Conservation (phyloP, 1,140 invertebrate genomes). For the Drosophila oshimai region DNA sequence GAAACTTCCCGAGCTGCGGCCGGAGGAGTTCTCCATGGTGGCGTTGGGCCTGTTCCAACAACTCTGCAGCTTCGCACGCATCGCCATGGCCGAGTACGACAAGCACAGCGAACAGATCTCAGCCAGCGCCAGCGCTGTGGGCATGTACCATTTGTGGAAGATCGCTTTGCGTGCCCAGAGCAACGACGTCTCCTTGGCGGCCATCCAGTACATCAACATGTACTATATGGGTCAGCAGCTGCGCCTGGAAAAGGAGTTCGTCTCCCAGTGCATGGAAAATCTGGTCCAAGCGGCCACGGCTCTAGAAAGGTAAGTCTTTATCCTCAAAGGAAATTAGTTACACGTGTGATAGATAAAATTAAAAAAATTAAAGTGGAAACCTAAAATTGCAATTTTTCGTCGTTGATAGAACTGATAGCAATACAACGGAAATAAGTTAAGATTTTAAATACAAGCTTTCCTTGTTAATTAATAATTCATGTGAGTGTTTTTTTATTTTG, state of each 20-base stretch:
- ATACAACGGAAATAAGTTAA: too few relatives aligned
- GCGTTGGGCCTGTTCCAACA: conserved; percentile 95
- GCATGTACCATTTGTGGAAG: conserved; percentile 97
- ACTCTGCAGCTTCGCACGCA: conserved; percentile 91
- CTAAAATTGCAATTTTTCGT: too few relatives aligned
- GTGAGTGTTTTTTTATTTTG: too few relatives aligned
- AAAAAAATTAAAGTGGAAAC: too few relatives aligned
- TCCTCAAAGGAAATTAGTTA: too few relatives aligned
- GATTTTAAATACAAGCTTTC: too few relatives aligned
- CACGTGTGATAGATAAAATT: too few relatives aligned
- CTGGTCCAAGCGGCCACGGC: conserved; percentile 90
- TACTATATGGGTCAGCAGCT: conserved; percentile 96
- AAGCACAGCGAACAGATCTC: conserved; percentile 82
- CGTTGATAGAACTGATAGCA: too few relatives aligned
- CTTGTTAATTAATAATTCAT: too few relatives aligned
- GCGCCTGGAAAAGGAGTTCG: conserved; percentile 95
- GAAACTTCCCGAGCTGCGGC: conserved; percentile 93
- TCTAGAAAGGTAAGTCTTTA: conserved; percentile 83
- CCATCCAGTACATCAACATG: conserved; percentile 95
- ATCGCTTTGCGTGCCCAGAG: conserved; percentile 94
- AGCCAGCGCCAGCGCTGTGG: conserved; percentile 86
- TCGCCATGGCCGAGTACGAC: conserved; percentile 85
- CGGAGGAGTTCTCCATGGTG: conserved; percentile 95
- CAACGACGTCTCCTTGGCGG: conserved; percentile 96
- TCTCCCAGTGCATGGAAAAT: conserved; percentile 95